Evolutionary conservation across 64 coral and sea anemone genomes (phyloP).

Genomic region (Stylophora pistillata): DNA sequence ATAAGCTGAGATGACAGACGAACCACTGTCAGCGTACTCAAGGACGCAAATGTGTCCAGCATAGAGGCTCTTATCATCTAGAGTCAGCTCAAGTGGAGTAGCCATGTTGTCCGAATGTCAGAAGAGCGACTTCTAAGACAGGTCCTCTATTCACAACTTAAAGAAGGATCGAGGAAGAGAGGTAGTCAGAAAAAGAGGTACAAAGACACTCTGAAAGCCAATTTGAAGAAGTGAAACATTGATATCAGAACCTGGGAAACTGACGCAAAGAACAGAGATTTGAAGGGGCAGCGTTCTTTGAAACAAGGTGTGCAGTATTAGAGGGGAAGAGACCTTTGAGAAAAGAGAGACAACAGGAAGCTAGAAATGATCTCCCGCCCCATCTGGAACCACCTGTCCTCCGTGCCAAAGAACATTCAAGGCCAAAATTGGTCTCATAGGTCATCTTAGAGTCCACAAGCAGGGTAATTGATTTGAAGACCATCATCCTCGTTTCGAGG

Average conservation of each 20-base stretch:
- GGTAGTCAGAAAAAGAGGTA: too few relatives aligned
- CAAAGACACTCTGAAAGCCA: too few relatives aligned
- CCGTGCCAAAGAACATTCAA: conserved; percentile 9
- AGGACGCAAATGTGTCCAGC: not conserved
- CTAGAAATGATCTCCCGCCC: too few relatives aligned
- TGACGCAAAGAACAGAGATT: conserved; percentile 17
- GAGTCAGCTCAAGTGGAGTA: conserved; percentile 30
- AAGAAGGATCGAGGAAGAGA: too few relatives aligned
- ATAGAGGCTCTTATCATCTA: conserved; percentile 18
- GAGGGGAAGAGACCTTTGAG: conserved; percentile 18
- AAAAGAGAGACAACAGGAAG: too few relatives aligned
- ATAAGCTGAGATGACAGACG: conserved; percentile 16
- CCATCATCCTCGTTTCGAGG: not conserved
- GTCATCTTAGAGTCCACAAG: too few relatives aligned
- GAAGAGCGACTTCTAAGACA: not conserved
- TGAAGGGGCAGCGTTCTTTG: too few relatives aligned
- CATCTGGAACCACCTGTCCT: conserved; percentile 25
- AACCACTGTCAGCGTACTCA: not conserved
- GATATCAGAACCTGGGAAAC: conserved; percentile 36
- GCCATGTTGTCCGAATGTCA: conserved; percentile 17
- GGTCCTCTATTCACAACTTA: too few relatives aligned
- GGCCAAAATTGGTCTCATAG: too few relatives aligned
- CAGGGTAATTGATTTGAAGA: too few relatives aligned
- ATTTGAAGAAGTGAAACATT: too few relatives aligned
- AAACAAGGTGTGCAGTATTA: conserved; percentile 33